Conservation (phyloP, 2,113 vertebrate genomes). For the Cynocephalus volans region DNA sequence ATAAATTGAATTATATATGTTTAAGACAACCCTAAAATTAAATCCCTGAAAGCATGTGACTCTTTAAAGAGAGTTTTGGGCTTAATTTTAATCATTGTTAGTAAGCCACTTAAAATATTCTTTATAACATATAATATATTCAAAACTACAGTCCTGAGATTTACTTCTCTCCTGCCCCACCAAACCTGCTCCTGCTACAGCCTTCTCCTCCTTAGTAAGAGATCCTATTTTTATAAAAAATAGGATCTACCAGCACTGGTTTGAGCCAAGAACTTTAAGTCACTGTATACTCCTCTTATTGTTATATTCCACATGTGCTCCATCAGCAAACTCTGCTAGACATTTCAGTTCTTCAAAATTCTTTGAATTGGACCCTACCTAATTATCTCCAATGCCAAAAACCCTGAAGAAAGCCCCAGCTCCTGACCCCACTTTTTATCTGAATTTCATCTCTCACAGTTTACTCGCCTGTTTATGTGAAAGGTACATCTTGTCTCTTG, state of each 20-base stretch:
- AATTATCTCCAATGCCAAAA: background rate
- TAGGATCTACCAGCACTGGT: background rate
- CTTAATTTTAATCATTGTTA: background rate
- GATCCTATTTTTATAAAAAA: background rate
- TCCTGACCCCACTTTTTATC: background rate
- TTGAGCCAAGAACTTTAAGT: background rate
- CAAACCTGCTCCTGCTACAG: background rate
- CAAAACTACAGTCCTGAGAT: background rate
- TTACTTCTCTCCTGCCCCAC: background rate
- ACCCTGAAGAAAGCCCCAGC: background rate
- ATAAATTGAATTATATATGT: background rate
- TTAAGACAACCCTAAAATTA: background rate
- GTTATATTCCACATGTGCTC: background rate
- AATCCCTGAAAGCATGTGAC: background rate
- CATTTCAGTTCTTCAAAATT: background rate
- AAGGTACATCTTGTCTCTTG: background rate
- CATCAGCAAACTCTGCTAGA: background rate
- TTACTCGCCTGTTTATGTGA: background rate
- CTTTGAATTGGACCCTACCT: background rate
- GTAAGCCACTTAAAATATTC: background rate
- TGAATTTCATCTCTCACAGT: background rate
- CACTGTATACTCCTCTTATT: background rate
- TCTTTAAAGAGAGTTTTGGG: background rate
- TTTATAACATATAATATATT: background rate
- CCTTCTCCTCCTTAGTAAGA: background rate